phyloP scores from a whole-genome alignment of 1,140 invertebrate species.

The Drosophila equinoxialis region DNA sequence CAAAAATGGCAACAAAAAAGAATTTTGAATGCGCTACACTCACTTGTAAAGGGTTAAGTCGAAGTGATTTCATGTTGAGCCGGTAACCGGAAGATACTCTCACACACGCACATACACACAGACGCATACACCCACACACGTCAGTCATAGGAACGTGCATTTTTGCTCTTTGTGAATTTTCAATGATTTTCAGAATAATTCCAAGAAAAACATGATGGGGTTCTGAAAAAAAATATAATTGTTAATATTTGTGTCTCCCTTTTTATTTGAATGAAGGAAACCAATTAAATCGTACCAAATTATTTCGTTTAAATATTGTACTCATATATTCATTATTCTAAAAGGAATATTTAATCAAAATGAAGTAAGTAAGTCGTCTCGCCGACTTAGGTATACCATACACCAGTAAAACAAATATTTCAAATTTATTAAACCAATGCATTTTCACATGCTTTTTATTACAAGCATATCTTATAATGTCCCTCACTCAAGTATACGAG shows the following conservation, averaged over 20 bases:
- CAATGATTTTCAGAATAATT: not conserved
- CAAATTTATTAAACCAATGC: too few relatives aligned
- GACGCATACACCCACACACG: not conserved
- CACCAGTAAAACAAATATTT: too few relatives aligned
- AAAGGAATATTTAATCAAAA: not conserved
- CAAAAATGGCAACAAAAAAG: slow-evolving; percentile 28
- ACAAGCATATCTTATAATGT: too few relatives aligned
- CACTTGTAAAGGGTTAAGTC: slow-evolving; percentile 29
- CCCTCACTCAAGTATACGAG: too few relatives aligned
- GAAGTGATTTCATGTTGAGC: slow-evolving; percentile 2
- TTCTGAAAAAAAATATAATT: too few relatives aligned
- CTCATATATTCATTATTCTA: not conserved
- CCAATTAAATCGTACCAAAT: not conserved
- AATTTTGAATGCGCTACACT: slow-evolving; percentile 50
- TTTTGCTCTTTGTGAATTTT: slow-evolving; percentile 7
- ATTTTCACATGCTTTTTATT: too few relatives aligned
- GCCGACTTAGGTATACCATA: too few relatives aligned
- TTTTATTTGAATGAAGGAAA: not conserved
- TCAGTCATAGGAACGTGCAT: not conserved
- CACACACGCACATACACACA: not conserved
- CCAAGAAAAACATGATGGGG: too few relatives aligned
- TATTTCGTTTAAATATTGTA: not conserved
- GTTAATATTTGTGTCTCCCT: too few relatives aligned
- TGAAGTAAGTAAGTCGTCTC: too few relatives aligned
- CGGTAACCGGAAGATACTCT: not conserved